These are phyloP conservation scores for Xyrauchen texanus DNA, from an alignment of 2,113 vertebrate species.

Conservation along the genomic window DNA sequence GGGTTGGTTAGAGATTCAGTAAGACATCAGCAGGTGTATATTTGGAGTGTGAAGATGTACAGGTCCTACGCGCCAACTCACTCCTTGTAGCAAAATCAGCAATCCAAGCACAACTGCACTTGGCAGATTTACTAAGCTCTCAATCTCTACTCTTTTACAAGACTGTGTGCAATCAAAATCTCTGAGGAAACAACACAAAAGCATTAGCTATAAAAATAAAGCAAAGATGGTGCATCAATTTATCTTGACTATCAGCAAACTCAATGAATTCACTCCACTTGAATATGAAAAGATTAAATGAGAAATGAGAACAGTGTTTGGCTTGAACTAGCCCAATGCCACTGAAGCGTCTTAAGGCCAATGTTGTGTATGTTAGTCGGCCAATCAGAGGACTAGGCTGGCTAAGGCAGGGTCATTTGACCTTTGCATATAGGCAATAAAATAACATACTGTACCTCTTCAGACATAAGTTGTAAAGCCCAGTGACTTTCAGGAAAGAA, in stretches of 20 bases:
- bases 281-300: constrained; percentile 45
- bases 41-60: neutral
- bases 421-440: constrained; percentile 56
- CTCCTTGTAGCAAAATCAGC: constrained; percentile 23
- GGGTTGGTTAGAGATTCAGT: constrained; percentile 9
- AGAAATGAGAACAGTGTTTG: constrained; percentile 39
- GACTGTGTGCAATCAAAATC: constrained; percentile 22
- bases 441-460: constrained; percentile 32
- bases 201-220: constrained; percentile 44
- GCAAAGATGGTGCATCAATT: constrained; percentile 39
- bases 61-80: constrained; percentile 7
- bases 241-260: too few species aligned
- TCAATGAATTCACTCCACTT: constrained; percentile 10
- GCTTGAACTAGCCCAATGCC: constrained; percentile 42
- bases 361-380: constrained; percentile 44
- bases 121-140: constrained; percentile 42
- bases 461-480: constrained; percentile 5
- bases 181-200: constrained; percentile 5
- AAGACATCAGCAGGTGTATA: constrained; percentile 28
- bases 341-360: constrained; percentile 52
- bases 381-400: constrained; percentile 50
- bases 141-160: constrained; percentile 6
- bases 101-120: constrained; percentile 2
- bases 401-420: constrained; percentile 55
- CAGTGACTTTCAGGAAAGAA: constrained; percentile 17